phyloP scores from a whole-genome alignment of 2,113 vertebrate genomes.

The Saccopteryx leptura region DNA sequence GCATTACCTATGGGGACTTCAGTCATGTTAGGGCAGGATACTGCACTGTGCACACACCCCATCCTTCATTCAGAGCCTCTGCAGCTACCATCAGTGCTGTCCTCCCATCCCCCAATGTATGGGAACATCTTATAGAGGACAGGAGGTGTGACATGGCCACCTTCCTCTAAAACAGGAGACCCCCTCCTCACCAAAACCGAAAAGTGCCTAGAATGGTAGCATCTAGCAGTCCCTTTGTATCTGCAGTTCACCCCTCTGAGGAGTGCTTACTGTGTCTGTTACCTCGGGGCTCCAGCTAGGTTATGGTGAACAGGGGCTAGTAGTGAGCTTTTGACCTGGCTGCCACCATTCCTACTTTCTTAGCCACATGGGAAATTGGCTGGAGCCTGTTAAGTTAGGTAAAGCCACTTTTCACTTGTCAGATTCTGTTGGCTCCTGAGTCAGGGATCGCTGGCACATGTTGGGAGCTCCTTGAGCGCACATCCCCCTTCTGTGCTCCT shows the following conservation, averaged over 20 bases:
- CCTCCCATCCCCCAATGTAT: accelerated
- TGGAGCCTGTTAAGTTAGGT: not conserved
- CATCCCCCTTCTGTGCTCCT: too few relatives aligned
- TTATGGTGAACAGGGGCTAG: accelerated
- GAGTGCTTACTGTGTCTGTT: not conserved
- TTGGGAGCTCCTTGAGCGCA: not conserved
- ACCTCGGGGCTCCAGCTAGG: not conserved
- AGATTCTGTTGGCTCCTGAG: accelerated
- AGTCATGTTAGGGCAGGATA: not conserved
- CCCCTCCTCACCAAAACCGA: accelerated
- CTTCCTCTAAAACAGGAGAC: not conserved
- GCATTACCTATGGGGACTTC: too few relatives aligned
- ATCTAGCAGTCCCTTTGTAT: not conserved
- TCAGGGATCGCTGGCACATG: not conserved
- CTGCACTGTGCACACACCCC: accelerated
- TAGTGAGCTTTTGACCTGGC: not conserved
- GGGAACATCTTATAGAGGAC: not conserved
- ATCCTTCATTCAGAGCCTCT: not conserved
- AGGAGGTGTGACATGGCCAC: not conserved
- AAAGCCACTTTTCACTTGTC: not conserved
- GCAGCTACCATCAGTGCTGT: not conserved
- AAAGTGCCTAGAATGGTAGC: not conserved
- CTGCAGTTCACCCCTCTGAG: not conserved
- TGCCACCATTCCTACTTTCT: accelerated
- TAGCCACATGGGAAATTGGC: not conserved